These are phyloP conservation scores for Myrmecophaga tridactyla DNA, from an alignment of 2,113 vertebrate species.

Conservation along the genomic window DNA sequence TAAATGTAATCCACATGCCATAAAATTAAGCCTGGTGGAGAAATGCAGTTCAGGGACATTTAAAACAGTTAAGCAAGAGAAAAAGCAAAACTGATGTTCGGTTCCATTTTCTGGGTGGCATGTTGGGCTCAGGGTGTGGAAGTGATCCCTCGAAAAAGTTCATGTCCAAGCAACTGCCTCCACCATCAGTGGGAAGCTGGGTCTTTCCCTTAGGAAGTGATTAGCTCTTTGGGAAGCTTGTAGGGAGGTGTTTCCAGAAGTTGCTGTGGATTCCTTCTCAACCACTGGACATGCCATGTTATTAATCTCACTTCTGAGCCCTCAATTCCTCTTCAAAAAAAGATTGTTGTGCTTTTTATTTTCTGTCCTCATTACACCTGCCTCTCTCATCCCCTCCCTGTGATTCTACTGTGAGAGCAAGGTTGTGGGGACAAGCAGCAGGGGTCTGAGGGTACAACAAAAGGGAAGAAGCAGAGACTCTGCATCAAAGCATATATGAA, in stretches of 20 bases:
- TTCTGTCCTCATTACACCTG: not conserved
- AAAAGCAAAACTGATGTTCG: conserved; percentile 60
- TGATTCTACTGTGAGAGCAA: not conserved
- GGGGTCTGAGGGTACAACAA: accelerated
- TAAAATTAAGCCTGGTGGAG: conserved; percentile 72
- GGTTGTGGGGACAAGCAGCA: not conserved
- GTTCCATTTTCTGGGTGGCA: conserved; percentile 70
- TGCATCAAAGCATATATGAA: not conserved
- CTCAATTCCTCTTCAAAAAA: not conserved
- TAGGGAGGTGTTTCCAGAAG: conserved; percentile 51
- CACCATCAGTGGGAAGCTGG: not conserved
- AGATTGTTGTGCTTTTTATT: not conserved
- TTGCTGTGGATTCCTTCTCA: not conserved
- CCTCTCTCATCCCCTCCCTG: not conserved
- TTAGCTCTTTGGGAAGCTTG: conserved; percentile 57
- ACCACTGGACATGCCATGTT: not conserved
- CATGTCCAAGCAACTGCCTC: conserved; percentile 56
- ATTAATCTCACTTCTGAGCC: conserved; percentile 31
- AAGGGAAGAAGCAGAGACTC: not conserved
- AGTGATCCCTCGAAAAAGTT: conserved; percentile 66
- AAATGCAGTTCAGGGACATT: conserved; percentile 70
- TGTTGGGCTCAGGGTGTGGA: conserved; percentile 35
- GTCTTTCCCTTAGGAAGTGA: conserved; percentile 52
- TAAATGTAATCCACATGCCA: conserved; percentile 74
- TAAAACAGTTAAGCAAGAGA: conserved; percentile 61